Evolutionary conservation across 2,888 invertebrate species (phyloP).

Genomic region (Xestia rhomboidea): DNA sequence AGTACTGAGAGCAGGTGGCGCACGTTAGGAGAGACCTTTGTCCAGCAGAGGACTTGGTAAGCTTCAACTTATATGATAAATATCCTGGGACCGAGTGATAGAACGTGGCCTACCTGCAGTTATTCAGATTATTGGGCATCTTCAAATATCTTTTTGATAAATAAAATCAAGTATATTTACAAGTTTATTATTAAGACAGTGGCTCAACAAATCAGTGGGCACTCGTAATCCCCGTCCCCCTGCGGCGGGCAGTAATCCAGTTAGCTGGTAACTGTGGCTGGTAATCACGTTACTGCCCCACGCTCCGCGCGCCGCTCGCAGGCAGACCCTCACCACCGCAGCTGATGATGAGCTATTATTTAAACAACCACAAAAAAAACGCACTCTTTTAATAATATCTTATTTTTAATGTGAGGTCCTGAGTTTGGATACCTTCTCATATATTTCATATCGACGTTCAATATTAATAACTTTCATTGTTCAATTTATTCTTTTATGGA

Average conservation of each 20-base stretch:
- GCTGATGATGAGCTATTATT: conserved; percentile 88
- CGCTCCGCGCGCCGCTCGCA: conserved; percentile 43
- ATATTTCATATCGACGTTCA: not conserved
- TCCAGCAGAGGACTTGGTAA: not conserved
- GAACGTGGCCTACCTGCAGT: not conserved
- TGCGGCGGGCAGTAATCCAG: conserved; percentile 70
- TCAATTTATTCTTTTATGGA: not conserved
- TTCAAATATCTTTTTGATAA: not conserved
- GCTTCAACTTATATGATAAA: no score
- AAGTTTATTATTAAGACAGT: conserved; percentile 29
- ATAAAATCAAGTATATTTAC: conserved; percentile 9
- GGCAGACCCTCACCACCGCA: conserved; percentile 17
- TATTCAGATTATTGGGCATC: not conserved
- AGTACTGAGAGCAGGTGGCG: not conserved
- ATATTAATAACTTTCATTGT: not conserved
- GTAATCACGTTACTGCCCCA: conserved; percentile 80
- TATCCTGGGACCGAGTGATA: not conserved
- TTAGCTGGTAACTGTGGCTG: conserved; percentile 66
- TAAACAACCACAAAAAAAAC: conserved; percentile 63
- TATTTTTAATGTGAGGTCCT: not conserved
- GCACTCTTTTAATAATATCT: not conserved
- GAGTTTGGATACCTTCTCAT: not conserved
- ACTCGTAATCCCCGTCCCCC: conserved; percentile 19
- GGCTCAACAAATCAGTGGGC: conserved; percentile 49
- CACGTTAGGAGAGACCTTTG: not conserved